phyloP scores from a whole-genome alignment of 2,797 vertebrate genomes.

The Brachyalestes nurse region DNA sequence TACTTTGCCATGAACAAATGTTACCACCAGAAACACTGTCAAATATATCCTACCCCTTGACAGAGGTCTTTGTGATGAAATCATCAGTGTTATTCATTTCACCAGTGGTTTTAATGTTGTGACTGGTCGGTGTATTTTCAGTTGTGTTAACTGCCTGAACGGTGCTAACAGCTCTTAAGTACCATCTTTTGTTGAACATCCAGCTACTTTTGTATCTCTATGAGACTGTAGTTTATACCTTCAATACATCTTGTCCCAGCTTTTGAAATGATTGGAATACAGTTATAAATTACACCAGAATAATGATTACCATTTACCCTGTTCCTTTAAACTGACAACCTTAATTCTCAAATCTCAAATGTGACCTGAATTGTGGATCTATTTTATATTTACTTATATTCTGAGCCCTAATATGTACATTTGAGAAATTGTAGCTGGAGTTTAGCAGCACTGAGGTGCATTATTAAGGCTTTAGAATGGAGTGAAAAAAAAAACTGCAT shows the following conservation, averaged over 20 bases:
- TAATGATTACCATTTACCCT: too few species aligned
- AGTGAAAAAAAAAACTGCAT: conserved; percentile 11
- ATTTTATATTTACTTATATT: not conserved
- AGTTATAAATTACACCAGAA: not conserved
- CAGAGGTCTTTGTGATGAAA: too few species aligned
- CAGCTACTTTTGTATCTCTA: not conserved
- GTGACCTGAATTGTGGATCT: too few species aligned
- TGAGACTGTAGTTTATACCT: not conserved
- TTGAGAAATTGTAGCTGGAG: not conserved
- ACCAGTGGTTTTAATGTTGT: too few species aligned
- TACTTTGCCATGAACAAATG: too few species aligned
- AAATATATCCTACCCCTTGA: too few species aligned
- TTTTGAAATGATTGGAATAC: not conserved
- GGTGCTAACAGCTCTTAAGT: not conserved
- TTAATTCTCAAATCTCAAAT: not conserved
- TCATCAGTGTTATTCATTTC: too few species aligned
- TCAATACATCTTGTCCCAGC: not conserved
- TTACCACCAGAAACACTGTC: too few species aligned
- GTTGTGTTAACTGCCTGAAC: not conserved
- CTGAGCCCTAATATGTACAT: not conserved
- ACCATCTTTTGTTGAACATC: not conserved
- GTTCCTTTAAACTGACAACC: not conserved
- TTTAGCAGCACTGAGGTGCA: not conserved
- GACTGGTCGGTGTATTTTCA: too few species aligned
- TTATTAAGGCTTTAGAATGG: not conserved